phyloP scores from a whole-genome alignment of 2,888 invertebrate genomes.

The Lepidochitona cinerea region DNA sequence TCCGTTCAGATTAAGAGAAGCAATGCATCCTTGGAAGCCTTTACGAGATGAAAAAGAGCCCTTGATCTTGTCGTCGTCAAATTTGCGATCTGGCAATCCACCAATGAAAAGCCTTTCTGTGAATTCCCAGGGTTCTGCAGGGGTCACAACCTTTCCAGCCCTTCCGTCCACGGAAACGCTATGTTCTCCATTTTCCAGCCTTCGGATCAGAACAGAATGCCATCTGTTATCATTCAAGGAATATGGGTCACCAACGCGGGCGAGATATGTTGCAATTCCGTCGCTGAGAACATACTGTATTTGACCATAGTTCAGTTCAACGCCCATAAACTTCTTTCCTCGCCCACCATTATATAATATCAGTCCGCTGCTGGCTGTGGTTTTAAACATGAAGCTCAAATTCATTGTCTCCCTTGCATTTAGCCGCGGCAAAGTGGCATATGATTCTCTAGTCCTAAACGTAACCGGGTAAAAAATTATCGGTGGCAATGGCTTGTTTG shows the following conservation, averaged over 20 bases:
- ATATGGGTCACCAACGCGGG: background rate
- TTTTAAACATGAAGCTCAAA: constrained; percentile 58
- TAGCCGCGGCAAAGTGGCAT: constrained; percentile 42
- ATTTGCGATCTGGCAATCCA: constrained; percentile 54
- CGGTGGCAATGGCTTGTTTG: constrained; percentile 25
- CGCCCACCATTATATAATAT: constrained; percentile 52
- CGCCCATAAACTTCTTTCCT: constrained; percentile 52
- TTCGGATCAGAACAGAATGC: constrained; percentile 51
- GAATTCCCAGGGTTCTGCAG: background rate
- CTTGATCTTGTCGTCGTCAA: constrained; percentile 32
- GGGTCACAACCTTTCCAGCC: constrained; percentile 21
- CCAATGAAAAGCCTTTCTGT: constrained; percentile 49
- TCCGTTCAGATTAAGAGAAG: constrained; percentile 59
- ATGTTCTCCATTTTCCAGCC: constrained; percentile 37
- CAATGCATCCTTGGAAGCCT: constrained; percentile 66
- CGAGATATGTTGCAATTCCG: constrained; percentile 30
- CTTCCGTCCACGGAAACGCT: constrained; percentile 43
- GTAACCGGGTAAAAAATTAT: constrained; percentile 52
- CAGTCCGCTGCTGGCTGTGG: constrained; percentile 52
- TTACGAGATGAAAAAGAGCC: constrained; percentile 48
- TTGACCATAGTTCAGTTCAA: constrained; percentile 59
- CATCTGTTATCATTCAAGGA: constrained; percentile 54
- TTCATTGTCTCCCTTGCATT: constrained; percentile 34
- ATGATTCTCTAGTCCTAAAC: constrained; percentile 40
- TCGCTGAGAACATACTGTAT: constrained; percentile 58